These are phyloP conservation scores for Cygnus buccinator DNA, from an alignment of 2,113 vertebrate genomes.

Conservation along the genomic window DNA sequence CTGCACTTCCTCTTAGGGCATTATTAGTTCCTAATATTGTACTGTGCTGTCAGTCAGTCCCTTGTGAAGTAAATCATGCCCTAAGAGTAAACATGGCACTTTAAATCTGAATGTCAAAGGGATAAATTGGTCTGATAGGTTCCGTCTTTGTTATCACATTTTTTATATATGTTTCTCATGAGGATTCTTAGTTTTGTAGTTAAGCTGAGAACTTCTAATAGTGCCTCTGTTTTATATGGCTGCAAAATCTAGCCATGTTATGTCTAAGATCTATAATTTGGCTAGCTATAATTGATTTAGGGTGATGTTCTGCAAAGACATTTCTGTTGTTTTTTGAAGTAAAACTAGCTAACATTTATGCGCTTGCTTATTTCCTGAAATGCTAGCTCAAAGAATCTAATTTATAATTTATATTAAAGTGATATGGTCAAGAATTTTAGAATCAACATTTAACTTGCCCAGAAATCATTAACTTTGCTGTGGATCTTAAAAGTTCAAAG, in stretches of 20 bases:
- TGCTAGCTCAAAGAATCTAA: not conserved
- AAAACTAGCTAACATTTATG: not conserved
- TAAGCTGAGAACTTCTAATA: constrained; percentile 10
- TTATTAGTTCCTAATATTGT: constrained; percentile 70
- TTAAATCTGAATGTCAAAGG: constrained; percentile 56
- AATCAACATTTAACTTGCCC: not conserved
- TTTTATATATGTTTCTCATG: not conserved
- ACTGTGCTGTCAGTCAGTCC: constrained; percentile 57
- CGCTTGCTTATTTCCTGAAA: not conserved
- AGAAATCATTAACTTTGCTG: constrained; percentile 32
- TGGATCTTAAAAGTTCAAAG: constrained; percentile 30
- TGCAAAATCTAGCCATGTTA: not conserved
- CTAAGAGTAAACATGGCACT: constrained; percentile 64
- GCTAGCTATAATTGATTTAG: not conserved
- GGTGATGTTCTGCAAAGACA: not conserved
- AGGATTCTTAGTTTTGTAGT: constrained; percentile 20
- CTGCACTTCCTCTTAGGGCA: constrained; percentile 62
- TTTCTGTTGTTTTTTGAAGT: not conserved
- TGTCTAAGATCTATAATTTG: not conserved
- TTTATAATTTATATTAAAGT: constrained; percentile 4
- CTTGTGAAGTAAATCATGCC: constrained; percentile 70
- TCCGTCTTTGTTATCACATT: constrained; percentile 25
- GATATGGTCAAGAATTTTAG: not conserved
- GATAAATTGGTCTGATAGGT: constrained; percentile 58
- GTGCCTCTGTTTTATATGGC: not conserved